Conservation (phyloP, 1,140 invertebrate genomes). For the Aphaenogaster rudis region DNA sequence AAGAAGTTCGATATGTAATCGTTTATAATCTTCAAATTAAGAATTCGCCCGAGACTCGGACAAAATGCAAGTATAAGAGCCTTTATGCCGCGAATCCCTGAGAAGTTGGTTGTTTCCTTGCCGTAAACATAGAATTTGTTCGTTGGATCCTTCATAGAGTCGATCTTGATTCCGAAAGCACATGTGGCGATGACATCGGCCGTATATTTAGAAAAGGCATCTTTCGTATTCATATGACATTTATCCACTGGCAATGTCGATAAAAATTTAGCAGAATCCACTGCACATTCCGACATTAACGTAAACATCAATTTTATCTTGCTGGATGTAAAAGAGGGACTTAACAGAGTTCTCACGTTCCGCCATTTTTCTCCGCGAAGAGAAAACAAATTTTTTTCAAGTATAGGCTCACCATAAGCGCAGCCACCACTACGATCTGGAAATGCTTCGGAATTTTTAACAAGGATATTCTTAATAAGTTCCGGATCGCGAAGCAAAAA, state of each 20-base stretch:
- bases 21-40: constrained; percentile 45
- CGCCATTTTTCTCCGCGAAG: constrained; percentile 80
- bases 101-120: constrained; percentile 62
- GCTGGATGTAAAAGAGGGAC: constrained; percentile 79
- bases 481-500: constrained; percentile 82
- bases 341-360: constrained; percentile 76
- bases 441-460: constrained; percentile 80
- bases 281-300: constrained; percentile 69
- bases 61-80: background rate
- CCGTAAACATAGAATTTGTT: constrained; percentile 76
- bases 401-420: constrained; percentile 75
- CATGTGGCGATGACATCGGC: constrained; percentile 85
- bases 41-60: background rate
- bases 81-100: background rate
- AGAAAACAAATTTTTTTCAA: constrained; percentile 79
- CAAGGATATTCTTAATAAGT: constrained; percentile 76
- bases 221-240: constrained; percentile 59
- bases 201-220: constrained; percentile 81
- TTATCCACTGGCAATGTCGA: constrained; percentile 30
- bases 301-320: constrained; percentile 79
- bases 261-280: constrained; percentile 50
- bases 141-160: constrained; percentile 84
- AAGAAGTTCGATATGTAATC: constrained; percentile 67
- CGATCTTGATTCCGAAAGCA: constrained; percentile 86
- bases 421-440: constrained; percentile 80